Conservation (phyloP, 2,888 invertebrate genomes). For the Empis livida region DNA sequence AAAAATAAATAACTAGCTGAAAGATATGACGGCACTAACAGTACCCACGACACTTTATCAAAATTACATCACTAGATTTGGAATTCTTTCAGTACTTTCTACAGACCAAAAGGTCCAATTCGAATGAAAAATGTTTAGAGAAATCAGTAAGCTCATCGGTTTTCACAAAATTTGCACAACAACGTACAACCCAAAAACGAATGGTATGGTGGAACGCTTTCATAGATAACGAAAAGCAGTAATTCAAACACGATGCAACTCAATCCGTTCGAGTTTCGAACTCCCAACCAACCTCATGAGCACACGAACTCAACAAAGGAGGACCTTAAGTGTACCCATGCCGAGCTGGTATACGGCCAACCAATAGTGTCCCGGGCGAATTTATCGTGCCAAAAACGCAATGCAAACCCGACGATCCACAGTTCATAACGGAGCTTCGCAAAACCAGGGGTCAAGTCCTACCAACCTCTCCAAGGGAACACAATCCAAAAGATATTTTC, state of each 20-base stretch:
- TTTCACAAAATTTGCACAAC: neutral
- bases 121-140: neutral
- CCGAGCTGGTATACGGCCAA: too few species aligned
- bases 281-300: too few species aligned
- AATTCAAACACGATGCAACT: neutral
- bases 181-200: neutral
- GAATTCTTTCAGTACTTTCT: neutral
- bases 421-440: too few species aligned
- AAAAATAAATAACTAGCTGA: too few species aligned
- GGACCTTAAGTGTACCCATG: too few species aligned
- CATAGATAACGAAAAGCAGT: neutral
- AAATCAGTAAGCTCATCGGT: neutral
- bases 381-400: too few species aligned
- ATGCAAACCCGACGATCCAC: too few species aligned
- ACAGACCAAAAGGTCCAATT: neutral
- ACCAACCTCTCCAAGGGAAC: too few species aligned
- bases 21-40: neutral
- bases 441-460: too few species aligned
- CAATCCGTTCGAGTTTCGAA: neutral
- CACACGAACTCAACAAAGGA: too few species aligned
- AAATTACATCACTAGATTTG: neutral
- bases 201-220: neutral
- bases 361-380: too few species aligned
- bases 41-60: neutral
- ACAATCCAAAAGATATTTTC: too few species aligned